These are phyloP conservation scores for Resseliella maxima DNA, from an alignment of 2,888 invertebrate genomes.

Conservation along the genomic window DNA sequence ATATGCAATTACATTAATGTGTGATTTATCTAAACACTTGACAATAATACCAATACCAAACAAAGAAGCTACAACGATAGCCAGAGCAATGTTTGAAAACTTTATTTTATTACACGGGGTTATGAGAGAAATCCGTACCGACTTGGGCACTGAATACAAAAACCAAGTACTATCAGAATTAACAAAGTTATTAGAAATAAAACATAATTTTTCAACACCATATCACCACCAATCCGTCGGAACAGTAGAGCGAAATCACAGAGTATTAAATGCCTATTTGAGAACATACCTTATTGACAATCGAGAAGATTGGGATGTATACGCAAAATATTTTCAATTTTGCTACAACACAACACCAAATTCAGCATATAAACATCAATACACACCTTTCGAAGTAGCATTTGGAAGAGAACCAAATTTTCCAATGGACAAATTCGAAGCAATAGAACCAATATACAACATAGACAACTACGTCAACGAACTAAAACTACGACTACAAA, in stretches of 20 bases:
- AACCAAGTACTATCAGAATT: background rate
- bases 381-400: slow-evolving; percentile 58
- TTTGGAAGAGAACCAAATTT: slow-evolving; percentile 56
- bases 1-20: slow-evolving; percentile 57
- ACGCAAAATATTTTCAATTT: slow-evolving; percentile 58
- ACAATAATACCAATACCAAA: slow-evolving; percentile 52
- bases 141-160: slow-evolving; percentile 46
- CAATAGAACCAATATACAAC: background rate
- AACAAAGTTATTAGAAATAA: background rate
- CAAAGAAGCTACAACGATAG: slow-evolving; percentile 57
- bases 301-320: slow-evolving; percentile 57
- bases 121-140: slow-evolving; percentile 55
- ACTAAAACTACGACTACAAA: background rate
- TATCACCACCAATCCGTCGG: background rate
- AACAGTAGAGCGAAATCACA: slow-evolving; percentile 4
- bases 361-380: slow-evolving; percentile 57
- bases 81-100: slow-evolving; percentile 58
- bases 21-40: slow-evolving; percentile 57
- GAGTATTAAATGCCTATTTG: slow-evolving; percentile 57
- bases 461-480: background rate
- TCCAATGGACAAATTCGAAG: background rate
- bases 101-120: slow-evolving; percentile 57
- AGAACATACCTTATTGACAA: slow-evolving; percentile 30
- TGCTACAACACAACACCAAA: slow-evolving; percentile 59
- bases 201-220: background rate